These are phyloP conservation scores for Scleropages formosus DNA, from an alignment of 2,797 vertebrate genomes.

Conservation along the genomic window DNA sequence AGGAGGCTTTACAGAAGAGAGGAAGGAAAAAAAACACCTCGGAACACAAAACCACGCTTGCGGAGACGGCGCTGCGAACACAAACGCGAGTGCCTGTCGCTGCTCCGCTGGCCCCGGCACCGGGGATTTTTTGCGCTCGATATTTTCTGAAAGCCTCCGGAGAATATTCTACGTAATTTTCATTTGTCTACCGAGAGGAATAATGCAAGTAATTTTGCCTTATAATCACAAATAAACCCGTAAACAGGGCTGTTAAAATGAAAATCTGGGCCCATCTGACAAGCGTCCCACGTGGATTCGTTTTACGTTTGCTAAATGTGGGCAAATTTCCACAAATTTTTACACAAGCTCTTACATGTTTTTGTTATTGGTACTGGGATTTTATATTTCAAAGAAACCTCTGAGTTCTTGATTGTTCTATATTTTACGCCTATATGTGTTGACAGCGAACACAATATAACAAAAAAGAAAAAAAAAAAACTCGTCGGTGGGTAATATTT, in stretches of 20 bases:
- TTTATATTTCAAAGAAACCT: too few species aligned
- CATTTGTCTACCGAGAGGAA: background rate
- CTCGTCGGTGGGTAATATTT: too few species aligned
- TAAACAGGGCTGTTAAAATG: background rate
- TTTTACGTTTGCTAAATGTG: background rate
- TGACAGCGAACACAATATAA: too few species aligned
- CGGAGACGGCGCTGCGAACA: background rate
- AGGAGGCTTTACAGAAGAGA: background rate
- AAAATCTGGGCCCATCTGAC: background rate
- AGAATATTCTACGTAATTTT: background rate
- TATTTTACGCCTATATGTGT: too few species aligned
- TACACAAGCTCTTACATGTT: too few species aligned
- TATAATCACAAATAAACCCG: background rate
- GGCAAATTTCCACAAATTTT: too few species aligned
- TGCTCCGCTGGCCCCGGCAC: background rate
- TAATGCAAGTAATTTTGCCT: conserved; percentile 3
- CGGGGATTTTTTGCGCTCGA: background rate
- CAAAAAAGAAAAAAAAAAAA: too few species aligned
- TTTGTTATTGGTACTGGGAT: too few species aligned
- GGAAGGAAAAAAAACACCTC: too few species aligned
- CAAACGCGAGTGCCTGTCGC: background rate
- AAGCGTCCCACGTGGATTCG: too few species aligned
- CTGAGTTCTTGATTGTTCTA: too few species aligned
- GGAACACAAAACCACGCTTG: background rate
- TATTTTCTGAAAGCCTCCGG: background rate